Evolutionary conservation across 2,113 vertebrate species (phyloP), one percentile per base, ranked within the genome.

Genomic region (Clarias macrocephalus): DNA sequence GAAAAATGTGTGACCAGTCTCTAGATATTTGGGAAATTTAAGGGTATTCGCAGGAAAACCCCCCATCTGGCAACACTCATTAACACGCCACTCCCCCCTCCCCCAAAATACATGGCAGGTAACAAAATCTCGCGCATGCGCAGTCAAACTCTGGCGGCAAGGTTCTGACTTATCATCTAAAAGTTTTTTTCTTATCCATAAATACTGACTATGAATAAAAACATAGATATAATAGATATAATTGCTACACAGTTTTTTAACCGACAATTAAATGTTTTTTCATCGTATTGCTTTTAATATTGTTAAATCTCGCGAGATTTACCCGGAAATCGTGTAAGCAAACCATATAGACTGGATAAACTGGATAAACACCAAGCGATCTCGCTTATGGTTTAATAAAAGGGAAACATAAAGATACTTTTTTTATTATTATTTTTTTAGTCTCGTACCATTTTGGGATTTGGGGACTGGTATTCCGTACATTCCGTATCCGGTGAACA

Each of bases 201-300:
- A 23, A 73, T 73, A 23, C 33, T 18, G 28, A 33, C 13, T 42
- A 21, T 48, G 7, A 48, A 8, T 48, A 8, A 48, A 48, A 8
- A 48, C 48, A 48, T 48, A 48, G 7, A 0, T 48, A 48, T 48
- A 7, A 48, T 48, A 48, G 7, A 0, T 48, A 48, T 48, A 7
- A 48, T 48, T 48, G 6, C 48, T 48, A 48, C 42, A 42, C 42
- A 42, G 5, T 42, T 6, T 48, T 25, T 52, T 76, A n/a, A 52
- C 52, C 37, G 10, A 54, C 11, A 19, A n/a, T 0, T 16, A 28
- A n/a, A 10, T 33, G 1, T 3, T 56, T 56, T 52, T 1, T 52
- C 37, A 0, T 42, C 1, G 12, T 16, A 9, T 7, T 4, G 33
- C 37, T 5, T 3, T 23, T 0, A 1, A 7, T 15, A 11, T 10